Percentiles rank a stretch among this genome's conserved stretches.
These are phyloP conservation scores for Colius striatus DNA, from an alignment of 2,113 vertebrate species.

Conservation along the genomic window DNA sequence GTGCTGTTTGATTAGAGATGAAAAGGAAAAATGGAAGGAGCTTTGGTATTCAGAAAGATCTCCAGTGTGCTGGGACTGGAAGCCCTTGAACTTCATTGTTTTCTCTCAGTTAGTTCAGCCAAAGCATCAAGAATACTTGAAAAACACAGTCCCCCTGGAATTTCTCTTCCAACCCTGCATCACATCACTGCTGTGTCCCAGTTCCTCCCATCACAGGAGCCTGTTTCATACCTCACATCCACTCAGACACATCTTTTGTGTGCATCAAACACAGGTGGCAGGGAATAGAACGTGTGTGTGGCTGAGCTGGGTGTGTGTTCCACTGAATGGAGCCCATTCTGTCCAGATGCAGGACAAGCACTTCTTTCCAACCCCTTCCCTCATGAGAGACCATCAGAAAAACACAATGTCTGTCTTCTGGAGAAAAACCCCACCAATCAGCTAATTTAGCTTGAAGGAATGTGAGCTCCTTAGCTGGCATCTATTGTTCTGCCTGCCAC, in stretches of 20 bases:
- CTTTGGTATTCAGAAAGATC: not conserved
- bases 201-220: not conserved
- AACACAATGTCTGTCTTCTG: not conserved
- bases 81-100: not conserved
- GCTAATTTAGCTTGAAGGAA: not conserved
- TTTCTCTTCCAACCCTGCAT: not conserved
- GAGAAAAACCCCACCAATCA: not conserved
- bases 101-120: not conserved
- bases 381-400: not conserved
- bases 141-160: not conserved
- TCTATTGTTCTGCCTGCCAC: not conserved
- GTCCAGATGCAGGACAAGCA: not conserved
- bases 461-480: not conserved
- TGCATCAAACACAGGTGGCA: not conserved
- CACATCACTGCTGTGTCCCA: not conserved
- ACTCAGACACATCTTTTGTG: not conserved
- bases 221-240: not conserved
- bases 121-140: not conserved
- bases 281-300: not conserved
- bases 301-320: accelerated
- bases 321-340: not conserved
- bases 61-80: not conserved
- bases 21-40: not conserved
- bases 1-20: not conserved
- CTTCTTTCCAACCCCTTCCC: not conserved